These are phyloP conservation scores for Eutolmus rufibarbis DNA, from an alignment of 2,888 invertebrate species.

Conservation along the genomic window DNA sequence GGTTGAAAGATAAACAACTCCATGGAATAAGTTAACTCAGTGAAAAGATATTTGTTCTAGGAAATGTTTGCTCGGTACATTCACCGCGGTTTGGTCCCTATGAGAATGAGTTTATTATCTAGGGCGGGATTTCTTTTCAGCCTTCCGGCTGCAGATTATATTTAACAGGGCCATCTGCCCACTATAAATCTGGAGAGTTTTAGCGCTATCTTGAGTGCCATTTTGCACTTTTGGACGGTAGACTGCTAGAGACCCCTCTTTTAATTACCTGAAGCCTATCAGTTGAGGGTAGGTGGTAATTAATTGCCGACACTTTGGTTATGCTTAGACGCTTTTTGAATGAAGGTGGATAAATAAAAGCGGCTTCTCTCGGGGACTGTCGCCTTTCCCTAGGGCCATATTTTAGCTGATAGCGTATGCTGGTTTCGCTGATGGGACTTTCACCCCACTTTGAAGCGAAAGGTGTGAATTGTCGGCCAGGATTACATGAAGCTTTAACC, in stretches of 20 bases:
- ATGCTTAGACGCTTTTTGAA: not conserved
- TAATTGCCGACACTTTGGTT: not conserved
- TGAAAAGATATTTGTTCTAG: not conserved
- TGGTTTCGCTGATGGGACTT: not conserved
- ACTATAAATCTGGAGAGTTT: not conserved
- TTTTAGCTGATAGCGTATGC: not conserved
- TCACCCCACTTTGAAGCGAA: not conserved
- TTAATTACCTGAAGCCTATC: not conserved
- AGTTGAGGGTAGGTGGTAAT: not conserved
- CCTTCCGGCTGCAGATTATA: not conserved
- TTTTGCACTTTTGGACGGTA: not conserved
- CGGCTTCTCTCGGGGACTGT: not conserved
- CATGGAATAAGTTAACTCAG: not conserved
- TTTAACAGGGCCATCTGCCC: not conserved
- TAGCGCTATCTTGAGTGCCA: not conserved
- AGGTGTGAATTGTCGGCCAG: not conserved
- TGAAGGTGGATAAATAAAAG: not conserved
- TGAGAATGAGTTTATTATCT: not conserved
- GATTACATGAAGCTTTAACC: not conserved
- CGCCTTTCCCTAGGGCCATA: not conserved
- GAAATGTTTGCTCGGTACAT: not conserved
- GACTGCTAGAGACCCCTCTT: not conserved
- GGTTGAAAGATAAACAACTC: not conserved
- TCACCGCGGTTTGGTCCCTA: not conserved
- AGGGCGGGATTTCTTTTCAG: not conserved